Evolutionary conservation across 2,113 vertebrate species (phyloP), one percentile per base, ranked within the genome.

Genomic region (Laterallus jamaicensis): DNA sequence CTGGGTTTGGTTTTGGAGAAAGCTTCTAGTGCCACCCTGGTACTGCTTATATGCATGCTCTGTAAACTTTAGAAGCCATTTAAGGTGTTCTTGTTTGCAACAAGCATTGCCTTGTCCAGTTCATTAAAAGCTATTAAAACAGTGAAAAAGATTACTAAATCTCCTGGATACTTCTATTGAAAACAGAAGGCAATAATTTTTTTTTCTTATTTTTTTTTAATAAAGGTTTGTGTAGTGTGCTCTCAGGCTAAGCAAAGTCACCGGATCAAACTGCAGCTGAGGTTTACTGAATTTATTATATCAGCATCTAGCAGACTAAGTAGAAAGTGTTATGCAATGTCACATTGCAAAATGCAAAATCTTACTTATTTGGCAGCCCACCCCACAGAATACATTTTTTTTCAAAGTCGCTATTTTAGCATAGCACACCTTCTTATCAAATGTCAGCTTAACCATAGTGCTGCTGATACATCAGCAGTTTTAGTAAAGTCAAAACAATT

Each of bases 41-140:
- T 69, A 6, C 35, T 70, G 25, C 50, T 63, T 56, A 49, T 92
- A 49, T 78, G 7, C 83, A 91, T 4, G 25, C 35, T 96, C 75
- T 68, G 92, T 76, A 96, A 96, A 96, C 9, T 77, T 69, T 5
- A 94, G 63, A 91, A 85, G 42, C 17, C 70, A 82, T 67, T 92
- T 82, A 62, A 96, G 9, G 13, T 62, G 25, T 60, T 93, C 70
- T 69, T 54, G 91, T 93, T 86, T 95, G 68, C 44, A 92, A 56
- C 11, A 52, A 8, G 6, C 9, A 6, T 64, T 44, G 88, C n/a
- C 68, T 88, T 77, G 68, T 29, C 42, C 28, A 35, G 39, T 59
- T 82, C n/a, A 71, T 4, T 59, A 71, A 52, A 86, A 19, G 5
- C 15, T 86, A 31, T 42, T 49, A 55, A 28, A 6, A 64, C 9